phyloP scores from a whole-genome alignment of 2,113 vertebrate species.

The Microtus richardsoni region DNA sequence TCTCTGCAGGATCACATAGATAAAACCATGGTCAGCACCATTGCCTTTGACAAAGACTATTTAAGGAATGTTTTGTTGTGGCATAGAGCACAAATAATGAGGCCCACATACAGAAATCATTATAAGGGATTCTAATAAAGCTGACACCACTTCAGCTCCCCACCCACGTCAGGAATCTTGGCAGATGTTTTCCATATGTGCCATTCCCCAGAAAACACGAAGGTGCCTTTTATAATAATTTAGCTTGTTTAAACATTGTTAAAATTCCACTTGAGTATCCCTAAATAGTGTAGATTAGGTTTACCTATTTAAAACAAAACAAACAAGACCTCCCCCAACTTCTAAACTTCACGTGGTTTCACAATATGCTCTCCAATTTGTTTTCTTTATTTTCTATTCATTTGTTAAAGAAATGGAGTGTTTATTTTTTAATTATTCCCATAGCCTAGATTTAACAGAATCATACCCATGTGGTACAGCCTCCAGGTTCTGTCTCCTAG shows the following conservation, averaged over 20 bases:
- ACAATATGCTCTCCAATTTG: neutral
- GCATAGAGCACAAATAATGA: neutral
- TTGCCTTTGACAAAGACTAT: neutral
- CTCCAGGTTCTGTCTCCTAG: neutral
- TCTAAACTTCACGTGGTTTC: neutral
- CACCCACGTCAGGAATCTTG: neutral
- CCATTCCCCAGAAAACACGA: neutral
- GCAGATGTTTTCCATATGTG: neutral
- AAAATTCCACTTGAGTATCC: neutral
- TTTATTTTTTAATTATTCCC: slow-evolving; percentile 34
- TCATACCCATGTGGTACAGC: neutral
- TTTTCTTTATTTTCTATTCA: neutral
- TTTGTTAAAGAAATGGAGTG: slow-evolving; percentile 2
- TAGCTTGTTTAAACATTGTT: neutral
- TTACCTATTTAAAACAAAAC: neutral
- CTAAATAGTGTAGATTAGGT: neutral
- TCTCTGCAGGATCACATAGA: slow-evolving; percentile 96
- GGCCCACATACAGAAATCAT: neutral
- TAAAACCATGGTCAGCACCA: slow-evolving; percentile 90
- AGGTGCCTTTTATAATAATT: neutral
- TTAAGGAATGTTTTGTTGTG: neutral
- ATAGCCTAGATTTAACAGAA: neutral
- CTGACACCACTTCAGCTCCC: neutral
- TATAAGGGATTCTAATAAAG: neutral
- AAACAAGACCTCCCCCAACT: neutral